phyloP scores from a whole-genome alignment of 2,888 invertebrate genomes.

The Horisme vitalbata region DNA sequence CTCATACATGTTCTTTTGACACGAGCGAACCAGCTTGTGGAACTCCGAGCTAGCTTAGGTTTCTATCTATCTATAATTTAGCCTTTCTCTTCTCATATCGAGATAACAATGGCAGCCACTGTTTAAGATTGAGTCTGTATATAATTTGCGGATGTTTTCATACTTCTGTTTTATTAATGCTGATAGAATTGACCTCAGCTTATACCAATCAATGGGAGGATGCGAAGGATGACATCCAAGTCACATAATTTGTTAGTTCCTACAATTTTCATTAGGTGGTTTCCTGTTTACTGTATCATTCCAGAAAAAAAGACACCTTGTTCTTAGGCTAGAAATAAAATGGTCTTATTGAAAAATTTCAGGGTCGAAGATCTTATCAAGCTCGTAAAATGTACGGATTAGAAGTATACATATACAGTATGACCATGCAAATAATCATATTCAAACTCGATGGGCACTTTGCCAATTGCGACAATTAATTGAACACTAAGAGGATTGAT shows the following conservation, averaged over 20 bases:
- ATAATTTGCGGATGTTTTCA: no score
- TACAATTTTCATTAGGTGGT: background rate
- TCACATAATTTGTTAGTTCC: conserved; percentile 4
- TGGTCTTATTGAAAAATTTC: no score
- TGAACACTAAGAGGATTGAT: conserved; percentile 38
- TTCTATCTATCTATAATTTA: no score
- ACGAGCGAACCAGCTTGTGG: conserved; percentile 16
- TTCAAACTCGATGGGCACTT: conserved; percentile 53
- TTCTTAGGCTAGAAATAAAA: no score
- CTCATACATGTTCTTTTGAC: conserved; percentile 19
- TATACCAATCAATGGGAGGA: background rate
- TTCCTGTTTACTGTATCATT: no score
- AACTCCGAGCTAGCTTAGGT: no score
- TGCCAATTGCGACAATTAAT: conserved; percentile 59
- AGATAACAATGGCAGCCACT: no score
- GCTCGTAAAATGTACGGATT: background rate
- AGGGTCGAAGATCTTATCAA: background rate
- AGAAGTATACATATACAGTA: background rate
- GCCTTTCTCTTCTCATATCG: no score
- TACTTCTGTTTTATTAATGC: conserved; percentile 6
- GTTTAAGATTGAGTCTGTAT: no score
- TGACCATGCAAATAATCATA: conserved; percentile 39
- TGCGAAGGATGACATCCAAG: background rate
- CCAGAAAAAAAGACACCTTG: no score
- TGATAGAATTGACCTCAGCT: conserved; percentile 18